Percentiles rank a stretch among this genome's conserved stretches.
phyloP scores from a whole-genome alignment of 2,113 vertebrate species.

The Misgurnus anguillicaudatus region DNA sequence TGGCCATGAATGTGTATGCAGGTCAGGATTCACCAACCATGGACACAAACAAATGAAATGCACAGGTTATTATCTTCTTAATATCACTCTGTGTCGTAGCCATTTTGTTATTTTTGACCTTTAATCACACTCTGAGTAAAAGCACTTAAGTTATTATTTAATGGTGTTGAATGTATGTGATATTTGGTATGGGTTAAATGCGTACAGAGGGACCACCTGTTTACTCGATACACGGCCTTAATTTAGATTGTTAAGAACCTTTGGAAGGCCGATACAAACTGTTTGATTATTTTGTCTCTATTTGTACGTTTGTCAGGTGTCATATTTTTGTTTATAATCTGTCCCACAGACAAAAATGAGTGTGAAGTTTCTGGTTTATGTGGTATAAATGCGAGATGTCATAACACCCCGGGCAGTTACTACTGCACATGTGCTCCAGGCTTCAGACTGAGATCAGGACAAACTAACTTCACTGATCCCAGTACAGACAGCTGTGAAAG shows the following conservation, averaged over 20 bases:
- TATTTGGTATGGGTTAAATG: no score
- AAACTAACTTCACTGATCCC: not conserved
- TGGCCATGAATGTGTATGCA: conserved; percentile 64
- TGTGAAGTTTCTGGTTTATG: conserved; percentile 50
- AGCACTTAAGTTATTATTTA: no score
- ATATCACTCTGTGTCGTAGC: not conserved
- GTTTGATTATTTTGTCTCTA: no score
- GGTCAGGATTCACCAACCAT: conserved; percentile 64
- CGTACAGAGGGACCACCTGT: no score
- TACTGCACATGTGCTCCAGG: conserved; percentile 61
- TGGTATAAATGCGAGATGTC: conserved; percentile 50
- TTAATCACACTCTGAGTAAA: no score
- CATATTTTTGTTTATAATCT: not conserved
- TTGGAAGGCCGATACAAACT: no score
- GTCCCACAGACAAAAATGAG: conserved; percentile 61
- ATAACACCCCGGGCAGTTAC: conserved; percentile 59
- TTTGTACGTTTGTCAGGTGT: not conserved
- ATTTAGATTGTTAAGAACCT: no score
- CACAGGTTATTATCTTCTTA: conserved; percentile 54
- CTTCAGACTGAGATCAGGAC: conserved; percentile 53
- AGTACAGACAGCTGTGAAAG: conserved; percentile 58
- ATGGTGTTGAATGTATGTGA: no score
- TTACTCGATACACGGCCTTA: no score
- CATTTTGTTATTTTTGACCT: no score
- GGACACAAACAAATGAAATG: conserved; percentile 52